Percentiles rank a stretch among this genome's conserved stretches.
Conservation (phyloP, 2,888 invertebrate genomes). For the Ethmia dodecea region DNA sequence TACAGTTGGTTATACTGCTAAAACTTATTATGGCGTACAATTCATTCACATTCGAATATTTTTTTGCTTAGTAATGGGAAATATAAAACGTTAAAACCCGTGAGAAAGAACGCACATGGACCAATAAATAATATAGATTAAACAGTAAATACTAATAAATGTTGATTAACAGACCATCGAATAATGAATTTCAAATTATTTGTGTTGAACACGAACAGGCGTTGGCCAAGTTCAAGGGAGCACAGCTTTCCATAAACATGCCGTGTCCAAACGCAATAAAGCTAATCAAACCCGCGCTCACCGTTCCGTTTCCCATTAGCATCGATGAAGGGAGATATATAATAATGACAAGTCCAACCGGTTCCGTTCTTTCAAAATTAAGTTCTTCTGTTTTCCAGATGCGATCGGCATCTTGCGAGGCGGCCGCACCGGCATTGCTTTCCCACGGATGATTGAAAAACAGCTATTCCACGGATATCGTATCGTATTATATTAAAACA, state of each 20-base stretch:
- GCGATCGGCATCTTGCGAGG: conserved; percentile 37
- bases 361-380: conserved; percentile 42
- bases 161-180: conserved; percentile 10
- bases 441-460: conserved; percentile 58
- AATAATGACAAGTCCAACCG: conserved; percentile 45
- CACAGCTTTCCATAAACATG: conserved; percentile 33
- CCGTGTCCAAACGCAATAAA: conserved; percentile 43
- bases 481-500: conserved; percentile 40
- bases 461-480: conserved; percentile 36
- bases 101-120: conserved; percentile 6
- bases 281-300: conserved; percentile 25
- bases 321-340: conserved; percentile 33
- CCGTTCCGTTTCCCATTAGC: conserved; percentile 31
- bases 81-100: conserved; percentile 1
- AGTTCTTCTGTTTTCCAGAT: conserved; percentile 49
- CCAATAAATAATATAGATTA: conserved; percentile 4
- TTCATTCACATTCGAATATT: no score
- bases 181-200: conserved; percentile 14
- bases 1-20: no score
- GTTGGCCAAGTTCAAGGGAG: conserved; percentile 28
- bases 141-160: conserved; percentile 8
- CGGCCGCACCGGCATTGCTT: conserved; percentile 37
- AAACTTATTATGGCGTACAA: no score
- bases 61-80: no score
- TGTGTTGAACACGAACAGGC: conserved; percentile 7